These are phyloP conservation scores for Malaclemys terrapin DNA, from an alignment of 2,113 vertebrate species.

Conservation along the genomic window DNA sequence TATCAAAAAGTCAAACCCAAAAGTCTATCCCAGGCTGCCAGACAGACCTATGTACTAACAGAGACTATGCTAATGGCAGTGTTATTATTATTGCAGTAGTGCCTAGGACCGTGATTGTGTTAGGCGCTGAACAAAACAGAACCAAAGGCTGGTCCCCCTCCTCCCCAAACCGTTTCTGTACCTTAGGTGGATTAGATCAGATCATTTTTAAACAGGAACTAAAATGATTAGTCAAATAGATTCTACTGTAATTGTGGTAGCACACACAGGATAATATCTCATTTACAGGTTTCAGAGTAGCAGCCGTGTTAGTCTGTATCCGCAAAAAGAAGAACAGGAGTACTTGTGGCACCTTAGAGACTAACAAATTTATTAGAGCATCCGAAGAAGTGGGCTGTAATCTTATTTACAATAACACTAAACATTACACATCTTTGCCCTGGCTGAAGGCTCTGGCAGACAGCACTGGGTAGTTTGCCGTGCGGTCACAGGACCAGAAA, in stretches of 20 bases:
- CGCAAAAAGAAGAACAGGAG: too few relatives aligned
- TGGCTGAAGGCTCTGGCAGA: background rate
- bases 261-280: background rate
- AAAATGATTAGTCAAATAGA: background rate
- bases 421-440: background rate
- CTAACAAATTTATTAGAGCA: too few relatives aligned
- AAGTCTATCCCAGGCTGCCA: too few relatives aligned
- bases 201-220: background rate
- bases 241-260: background rate
- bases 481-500: background rate
- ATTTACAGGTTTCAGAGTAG: too few relatives aligned
- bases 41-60: too few relatives aligned
- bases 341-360: too few relatives aligned
- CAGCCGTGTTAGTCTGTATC: too few relatives aligned
- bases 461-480: too few relatives aligned
- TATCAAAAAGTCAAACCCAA: too few relatives aligned
- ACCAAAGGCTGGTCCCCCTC: background rate
- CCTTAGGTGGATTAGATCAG: background rate
- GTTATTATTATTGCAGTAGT: background rate
- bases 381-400: too few relatives aligned
- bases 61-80: background rate
- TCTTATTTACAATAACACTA: background rate
- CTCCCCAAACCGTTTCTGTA: background rate
- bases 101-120: background rate
- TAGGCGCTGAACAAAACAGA: background rate